Base-by-base conservation (phyloP, 2,888 invertebrate species). In the Pristionchus exspectatus region DNA sequence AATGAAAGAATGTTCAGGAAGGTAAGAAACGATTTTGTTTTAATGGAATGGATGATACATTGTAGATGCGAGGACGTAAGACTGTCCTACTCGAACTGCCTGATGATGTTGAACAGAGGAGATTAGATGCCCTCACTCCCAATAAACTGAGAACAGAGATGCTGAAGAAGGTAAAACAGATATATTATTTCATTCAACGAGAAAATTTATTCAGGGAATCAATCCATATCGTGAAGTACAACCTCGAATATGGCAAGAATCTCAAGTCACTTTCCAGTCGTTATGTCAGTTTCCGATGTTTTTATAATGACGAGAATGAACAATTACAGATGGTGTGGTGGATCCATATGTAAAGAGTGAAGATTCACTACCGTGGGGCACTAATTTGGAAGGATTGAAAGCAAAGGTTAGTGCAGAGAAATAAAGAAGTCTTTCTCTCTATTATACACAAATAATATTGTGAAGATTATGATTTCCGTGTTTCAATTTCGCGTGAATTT, bases 51-150 rank as follows among this genome's bases (percentile, higher is more conserved):
- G 33, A 63, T n/a, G 50, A 50, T 81, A 2, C 4, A 81, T 90
- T 93, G 30, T 72, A 95, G 94, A 90, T 94, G 91, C 92, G 95
- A 44, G 95, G 94, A 44, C 89, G 92, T 27, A 95, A 95, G 91
- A 93, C 93, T 9, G 54, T 94, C 4, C 18, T 92, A 2, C 90
- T 95, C 56, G 94, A 95, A 63, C 90, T 95, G 27, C 94, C 94
- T 0, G 94, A 94, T 81, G 93, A 95, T 89, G 92, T 90, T 5
- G 92, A 91, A 27, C 89, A 92, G 27, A 89, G 92, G 44, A 88
- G 90, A 72, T 89, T 92, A n/a, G 90, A 93, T 10, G 87, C 90
- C 27, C 90, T 95, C 90, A 84, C 92, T 14, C 93, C 94, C 27
- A 84, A 87, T 14, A 91, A 95, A 72, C 72, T 94, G 89, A 90